These are phyloP conservation scores for Myiothlypis chrysogaster DNA, from an alignment of 2,797 vertebrate genomes.

Conservation along the genomic window DNA sequence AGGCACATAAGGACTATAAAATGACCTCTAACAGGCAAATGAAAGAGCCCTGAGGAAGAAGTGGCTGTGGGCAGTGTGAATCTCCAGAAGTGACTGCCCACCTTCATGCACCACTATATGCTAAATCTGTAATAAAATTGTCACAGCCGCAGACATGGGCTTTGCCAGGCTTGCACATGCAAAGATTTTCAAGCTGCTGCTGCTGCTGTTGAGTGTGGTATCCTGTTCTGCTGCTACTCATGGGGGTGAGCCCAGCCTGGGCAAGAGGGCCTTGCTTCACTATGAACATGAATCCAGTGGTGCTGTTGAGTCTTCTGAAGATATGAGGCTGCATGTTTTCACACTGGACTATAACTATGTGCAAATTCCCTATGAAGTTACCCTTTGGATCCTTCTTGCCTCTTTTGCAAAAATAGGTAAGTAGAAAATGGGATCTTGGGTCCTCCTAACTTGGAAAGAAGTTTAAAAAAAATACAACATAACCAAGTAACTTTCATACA, in stretches of 20 bases:
- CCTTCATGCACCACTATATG: accelerated
- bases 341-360: slow-evolving; percentile 86
- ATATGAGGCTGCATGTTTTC: slow-evolving; percentile 81
- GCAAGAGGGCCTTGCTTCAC: not conserved
- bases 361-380: slow-evolving; percentile 93
- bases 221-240: slow-evolving; percentile 1
- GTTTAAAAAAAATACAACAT: accelerated
- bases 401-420: slow-evolving; percentile 96
- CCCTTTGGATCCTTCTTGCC: slow-evolving; percentile 92
- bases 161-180: not conserved
- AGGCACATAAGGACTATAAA: not conserved
- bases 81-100: not conserved
- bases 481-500: not conserved
- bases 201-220: not conserved
- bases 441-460: not conserved
- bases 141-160: slow-evolving; percentile 6
- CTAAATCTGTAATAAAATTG: not conserved
- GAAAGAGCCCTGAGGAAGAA: not conserved
- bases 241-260: not conserved
- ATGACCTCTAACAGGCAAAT: not conserved
- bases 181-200: slow-evolving; percentile 10
- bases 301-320: slow-evolving; percentile 29
- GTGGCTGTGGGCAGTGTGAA: not conserved
- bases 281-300: not conserved
- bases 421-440: slow-evolving; percentile 34